Evolutionary conservation across 2,888 invertebrate species (phyloP).

Genomic region (Dryobota labecula): DNA sequence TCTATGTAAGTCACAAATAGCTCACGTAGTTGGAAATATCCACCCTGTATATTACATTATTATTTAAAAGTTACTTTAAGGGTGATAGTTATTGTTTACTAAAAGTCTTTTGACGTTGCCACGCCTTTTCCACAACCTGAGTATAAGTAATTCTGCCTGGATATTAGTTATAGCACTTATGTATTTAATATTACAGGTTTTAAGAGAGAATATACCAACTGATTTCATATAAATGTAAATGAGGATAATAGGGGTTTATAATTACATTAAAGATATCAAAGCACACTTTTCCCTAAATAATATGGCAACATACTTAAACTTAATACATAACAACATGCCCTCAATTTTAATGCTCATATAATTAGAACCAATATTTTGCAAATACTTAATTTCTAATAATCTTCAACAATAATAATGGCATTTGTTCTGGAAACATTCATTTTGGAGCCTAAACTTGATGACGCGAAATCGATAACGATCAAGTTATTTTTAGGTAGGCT

Average conservation of each 20-base stretch:
- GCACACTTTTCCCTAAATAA: conserved; percentile 53
- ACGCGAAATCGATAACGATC: conserved; percentile 31
- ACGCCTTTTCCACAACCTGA: conserved; percentile 55
- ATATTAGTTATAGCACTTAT: conserved; percentile 20
- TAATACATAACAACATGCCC: conserved; percentile 38
- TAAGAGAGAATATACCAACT: conserved; percentile 22
- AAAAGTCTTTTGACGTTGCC: conserved; percentile 47
- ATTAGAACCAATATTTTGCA: conserved; percentile 48
- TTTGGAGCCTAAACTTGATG: conserved; percentile 41
- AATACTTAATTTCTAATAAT: conserved; percentile 58
- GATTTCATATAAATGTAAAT: conserved; percentile 34
- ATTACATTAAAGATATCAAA: conserved; percentile 38
- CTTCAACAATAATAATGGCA: conserved; percentile 55
- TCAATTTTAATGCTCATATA: conserved; percentile 35
- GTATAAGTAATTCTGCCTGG: conserved; percentile 32
- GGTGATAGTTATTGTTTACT: conserved; percentile 49
- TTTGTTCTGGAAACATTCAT: conserved; percentile 27
- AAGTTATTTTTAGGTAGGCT: conserved; percentile 6
- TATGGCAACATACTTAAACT: conserved; percentile 57
- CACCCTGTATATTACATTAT: conserved; percentile 37
- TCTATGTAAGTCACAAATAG: conserved; percentile 36
- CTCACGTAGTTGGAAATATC: conserved; percentile 17
- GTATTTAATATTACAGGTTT: conserved; percentile 21
- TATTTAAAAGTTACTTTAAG: conserved; percentile 17
- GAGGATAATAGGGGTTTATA: conserved; percentile 26